These are phyloP conservation scores for Harpagoxenus sublaevis DNA, from an alignment of 2,888 invertebrate species.

Conservation along the genomic window DNA sequence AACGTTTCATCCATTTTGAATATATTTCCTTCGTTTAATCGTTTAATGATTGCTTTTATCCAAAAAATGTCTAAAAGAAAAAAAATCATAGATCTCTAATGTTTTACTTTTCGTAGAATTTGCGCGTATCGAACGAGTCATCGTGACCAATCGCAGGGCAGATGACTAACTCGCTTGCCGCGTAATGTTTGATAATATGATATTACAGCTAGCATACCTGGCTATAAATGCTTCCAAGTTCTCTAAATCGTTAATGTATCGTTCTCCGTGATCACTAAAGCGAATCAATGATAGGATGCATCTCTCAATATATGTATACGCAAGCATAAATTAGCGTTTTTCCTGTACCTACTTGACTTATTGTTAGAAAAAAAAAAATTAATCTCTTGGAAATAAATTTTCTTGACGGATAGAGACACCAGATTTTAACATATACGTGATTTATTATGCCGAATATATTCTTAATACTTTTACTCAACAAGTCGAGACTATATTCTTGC, in stretches of 20 bases:
- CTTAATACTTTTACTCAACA: background rate
- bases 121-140: background rate
- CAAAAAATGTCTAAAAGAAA: background rate
- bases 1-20: background rate
- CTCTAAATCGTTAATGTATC: background rate
- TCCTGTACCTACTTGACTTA: background rate
- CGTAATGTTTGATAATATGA: background rate
- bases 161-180: slow-evolving; percentile 14
- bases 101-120: background rate
- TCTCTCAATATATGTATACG: background rate
- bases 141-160: background rate
- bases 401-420: background rate
- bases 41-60: background rate
- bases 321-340: background rate
- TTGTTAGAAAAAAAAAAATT: background rate
- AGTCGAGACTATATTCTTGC: background rate
- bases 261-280: no score
- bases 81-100: background rate
- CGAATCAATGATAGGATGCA: background rate
- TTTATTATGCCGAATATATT: background rate
- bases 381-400: background rate
- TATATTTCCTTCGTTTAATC: background rate
- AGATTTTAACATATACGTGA: background rate
- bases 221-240: background rate
- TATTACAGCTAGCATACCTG: background rate